Evolutionary conservation across 2,888 invertebrate genomes (phyloP).

Genomic region (Watsonalla cultraria): DNA sequence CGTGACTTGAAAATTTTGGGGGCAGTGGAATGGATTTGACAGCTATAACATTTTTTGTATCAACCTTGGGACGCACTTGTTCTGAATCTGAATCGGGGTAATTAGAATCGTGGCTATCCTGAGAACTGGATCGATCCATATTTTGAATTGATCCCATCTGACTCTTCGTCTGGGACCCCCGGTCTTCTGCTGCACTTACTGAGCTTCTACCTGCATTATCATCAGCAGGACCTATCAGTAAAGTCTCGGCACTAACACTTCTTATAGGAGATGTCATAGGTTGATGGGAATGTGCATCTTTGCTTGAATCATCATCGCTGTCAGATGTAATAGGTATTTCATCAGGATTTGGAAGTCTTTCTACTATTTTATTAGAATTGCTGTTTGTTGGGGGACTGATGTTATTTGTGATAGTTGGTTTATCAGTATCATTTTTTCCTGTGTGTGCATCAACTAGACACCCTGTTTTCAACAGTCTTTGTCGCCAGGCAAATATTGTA

Average conservation of each 20-base stretch:
- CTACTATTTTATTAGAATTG: conserved; percentile 19
- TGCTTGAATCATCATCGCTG: conserved; percentile 42
- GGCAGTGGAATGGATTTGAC: not conserved
- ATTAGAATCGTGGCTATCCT: conserved; percentile 53
- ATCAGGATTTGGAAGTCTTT: conserved; percentile 57
- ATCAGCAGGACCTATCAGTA: conserved; percentile 39
- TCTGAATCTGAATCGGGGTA: conserved; percentile 57
- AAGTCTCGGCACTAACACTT: conserved; percentile 59
- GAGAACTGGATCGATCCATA: conserved; percentile 52
- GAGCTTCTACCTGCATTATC: conserved; percentile 32
- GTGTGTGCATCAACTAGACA: conserved; percentile 63
- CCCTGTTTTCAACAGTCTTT: conserved; percentile 56
- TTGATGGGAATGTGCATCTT: conserved; percentile 22
- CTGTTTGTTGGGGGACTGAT: conserved; percentile 1
- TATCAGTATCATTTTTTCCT: conserved; percentile 24
- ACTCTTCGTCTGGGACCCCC: conserved; percentile 37
- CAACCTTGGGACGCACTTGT: conserved; percentile 7
- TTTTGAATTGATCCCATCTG: conserved; percentile 42
- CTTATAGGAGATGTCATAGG: conserved; percentile 24
- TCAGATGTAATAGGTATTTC: conserved; percentile 57
- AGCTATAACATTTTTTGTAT: not conserved
- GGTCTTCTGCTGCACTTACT: conserved; percentile 38
- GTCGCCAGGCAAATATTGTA: conserved; percentile 70
- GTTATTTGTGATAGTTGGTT: not conserved
- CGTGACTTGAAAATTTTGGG: conserved; percentile 15